Conservation (phyloP, 2,888 invertebrate genomes). For the Globia sparganii region DNA sequence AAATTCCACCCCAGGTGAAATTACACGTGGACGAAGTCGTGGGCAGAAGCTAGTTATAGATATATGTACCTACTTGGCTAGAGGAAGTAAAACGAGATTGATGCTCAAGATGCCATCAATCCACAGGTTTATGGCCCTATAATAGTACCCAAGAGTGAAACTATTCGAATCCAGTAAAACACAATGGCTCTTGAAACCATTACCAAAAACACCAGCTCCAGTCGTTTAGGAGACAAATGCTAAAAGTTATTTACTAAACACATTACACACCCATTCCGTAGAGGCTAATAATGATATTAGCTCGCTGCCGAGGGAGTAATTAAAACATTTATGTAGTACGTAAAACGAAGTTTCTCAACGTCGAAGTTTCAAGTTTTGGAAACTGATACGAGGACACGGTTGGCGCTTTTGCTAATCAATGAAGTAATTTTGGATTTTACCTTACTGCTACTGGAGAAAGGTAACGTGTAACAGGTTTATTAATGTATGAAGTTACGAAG, state of each 20-base stretch:
- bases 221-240: conserved; percentile 57
- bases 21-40: too few species aligned
- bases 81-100: background rate
- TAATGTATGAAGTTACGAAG: background rate
- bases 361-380: conserved; percentile 49
- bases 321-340: conserved; percentile 55
- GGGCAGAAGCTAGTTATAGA: too few species aligned
- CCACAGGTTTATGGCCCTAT: conserved; percentile 27
- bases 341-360: conserved; percentile 44
- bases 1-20: too few species aligned
- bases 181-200: conserved; percentile 40
- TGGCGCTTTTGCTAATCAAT: conserved; percentile 28
- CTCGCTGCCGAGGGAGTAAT: conserved; percentile 51
- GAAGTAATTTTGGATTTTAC: conserved; percentile 2
- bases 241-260: conserved; percentile 57
- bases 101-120: conserved; percentile 10
- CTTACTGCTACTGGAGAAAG: background rate
- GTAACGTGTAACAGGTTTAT: background rate
- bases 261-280: conserved; percentile 51
- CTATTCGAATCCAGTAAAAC: conserved; percentile 37
- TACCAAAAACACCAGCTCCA: conserved; percentile 46
- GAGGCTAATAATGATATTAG: conserved; percentile 57
- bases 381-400: conserved; percentile 39
- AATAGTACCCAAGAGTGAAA: conserved; percentile 34
- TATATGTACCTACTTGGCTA: background rate